Conservation (phyloP, 2,888 invertebrate species). For the Troglohyphantes excavatus region DNA sequence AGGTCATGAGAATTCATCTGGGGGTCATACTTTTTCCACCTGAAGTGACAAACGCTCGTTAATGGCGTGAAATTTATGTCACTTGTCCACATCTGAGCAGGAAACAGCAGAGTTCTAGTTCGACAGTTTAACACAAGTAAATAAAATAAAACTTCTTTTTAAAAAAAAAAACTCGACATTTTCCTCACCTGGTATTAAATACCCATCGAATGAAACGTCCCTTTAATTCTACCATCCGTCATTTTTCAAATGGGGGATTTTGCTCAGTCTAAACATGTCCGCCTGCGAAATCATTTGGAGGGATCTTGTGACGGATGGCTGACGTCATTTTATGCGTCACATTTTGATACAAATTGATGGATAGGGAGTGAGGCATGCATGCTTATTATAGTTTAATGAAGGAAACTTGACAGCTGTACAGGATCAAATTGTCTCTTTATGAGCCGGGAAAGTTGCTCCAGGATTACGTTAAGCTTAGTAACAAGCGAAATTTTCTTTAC, state of each 20-base stretch:
- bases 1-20: no score
- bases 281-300: not conserved
- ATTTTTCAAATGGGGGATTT: not conserved
- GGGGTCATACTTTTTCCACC: no score
- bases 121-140: no score
- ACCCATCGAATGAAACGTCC: not conserved
- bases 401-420: conserved; percentile 32
- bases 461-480: no score
- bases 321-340: conserved; percentile 1
- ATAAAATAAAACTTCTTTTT: no score
- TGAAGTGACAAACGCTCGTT: no score
- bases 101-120: no score
- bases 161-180: no score
- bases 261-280: conserved; percentile 8
- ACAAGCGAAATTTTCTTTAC: no score
- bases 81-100: no score
- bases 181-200: no score
- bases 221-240: conserved; percentile 22
- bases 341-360: conserved; percentile 30
- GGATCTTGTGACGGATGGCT: conserved; percentile 1
- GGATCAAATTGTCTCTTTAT: conserved; percentile 12
- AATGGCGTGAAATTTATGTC: no score
- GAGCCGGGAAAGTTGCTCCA: not conserved
- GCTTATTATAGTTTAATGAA: conserved; percentile 6
- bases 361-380: conserved; percentile 3